Base-by-base conservation (phyloP, 2,888 invertebrate genomes). In the Scrobipalpa atriplicella region DNA sequence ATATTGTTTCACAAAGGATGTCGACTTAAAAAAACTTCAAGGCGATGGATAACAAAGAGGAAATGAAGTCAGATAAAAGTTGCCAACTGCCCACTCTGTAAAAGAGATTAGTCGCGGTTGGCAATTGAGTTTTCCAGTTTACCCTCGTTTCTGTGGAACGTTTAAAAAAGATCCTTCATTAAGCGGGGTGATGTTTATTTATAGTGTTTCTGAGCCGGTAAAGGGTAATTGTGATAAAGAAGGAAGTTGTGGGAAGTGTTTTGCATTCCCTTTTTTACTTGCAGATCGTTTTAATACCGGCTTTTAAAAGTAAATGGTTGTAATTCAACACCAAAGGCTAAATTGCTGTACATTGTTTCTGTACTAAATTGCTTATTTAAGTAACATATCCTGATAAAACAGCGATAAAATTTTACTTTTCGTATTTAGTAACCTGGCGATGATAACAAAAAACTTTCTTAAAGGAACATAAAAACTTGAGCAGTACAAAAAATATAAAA, bases 11-110 rank as follows among this genome's bases (percentile, higher is more conserved):
- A 9, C 36, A 61, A 61, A 61, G 61, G 58, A 61, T 16, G 39
- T 61, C 16, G 61, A 2, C 47, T 47, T 6, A 62, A 66, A 47
- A 58, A 65, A 36, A 56, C 56, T 60, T 60, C 9, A 56, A 60
- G 16, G n/a, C 60, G 43, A 43, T 43, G 21, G 36, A 60, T 18
- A 21, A 36, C 56, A 41, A 64, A 64, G 21, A 39, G 54, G 64
- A 54, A 64, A 64, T 64, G 64, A 54, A 54, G 38, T 64, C 47
- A 64, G 54, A 64, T 63, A 56, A 54, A 54, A 47, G 62, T 43
- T 62, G 29, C 16, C 16, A 16, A 62, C 47, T 16, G 16, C 11
- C 47, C 51, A 62, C 62, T 62, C 47, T 51, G 47, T 51, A 19
- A 43, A 62, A 21, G 62, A 62, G 39, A 54, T 56, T 64, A 56